Conservation (phyloP, 2,797 vertebrate genomes). For the Antennarius maculatus region DNA sequence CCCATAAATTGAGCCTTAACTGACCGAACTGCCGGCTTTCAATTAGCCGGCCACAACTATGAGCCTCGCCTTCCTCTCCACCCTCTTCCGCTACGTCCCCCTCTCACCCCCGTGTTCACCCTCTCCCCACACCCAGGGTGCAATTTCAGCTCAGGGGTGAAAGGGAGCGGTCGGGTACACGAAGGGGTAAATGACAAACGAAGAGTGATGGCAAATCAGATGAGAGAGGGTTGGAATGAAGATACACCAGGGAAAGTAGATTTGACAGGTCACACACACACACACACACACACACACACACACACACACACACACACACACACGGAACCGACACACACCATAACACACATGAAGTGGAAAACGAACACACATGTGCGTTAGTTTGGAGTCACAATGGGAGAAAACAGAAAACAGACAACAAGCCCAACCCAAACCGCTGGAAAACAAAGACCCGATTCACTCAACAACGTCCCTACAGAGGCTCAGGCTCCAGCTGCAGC, state of each 20-base stretch:
- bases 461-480: slow-evolving; percentile 56
- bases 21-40: slow-evolving; percentile 73
- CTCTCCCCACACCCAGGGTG: slow-evolving; percentile 45
- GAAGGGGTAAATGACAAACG: slow-evolving; percentile 10
- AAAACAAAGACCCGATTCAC: slow-evolving; percentile 64
- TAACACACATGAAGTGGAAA: not conserved
- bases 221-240: slow-evolving; percentile 1
- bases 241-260: not conserved
- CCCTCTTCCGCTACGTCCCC: slow-evolving; percentile 61
- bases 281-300: no score
- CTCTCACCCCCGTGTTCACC: slow-evolving; percentile 55
- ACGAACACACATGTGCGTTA: not conserved
- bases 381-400: slow-evolving; percentile 18
- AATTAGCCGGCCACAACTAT: slow-evolving; percentile 82
- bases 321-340: slow-evolving; percentile 4
- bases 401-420: slow-evolving; percentile 18
- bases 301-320: not conserved
- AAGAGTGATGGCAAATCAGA: slow-evolving; percentile 28
- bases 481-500: slow-evolving; percentile 56
- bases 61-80: slow-evolving; percentile 75
- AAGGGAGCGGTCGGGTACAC: slow-evolving; percentile 25
- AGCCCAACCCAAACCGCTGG: slow-evolving; percentile 14
- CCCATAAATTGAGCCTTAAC: slow-evolving; percentile 61
- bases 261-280: not conserved
- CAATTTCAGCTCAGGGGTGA: slow-evolving; percentile 20